These are phyloP conservation scores for Folsomia candida DNA, from an alignment of 2,888 invertebrate genomes.

Conservation along the genomic window DNA sequence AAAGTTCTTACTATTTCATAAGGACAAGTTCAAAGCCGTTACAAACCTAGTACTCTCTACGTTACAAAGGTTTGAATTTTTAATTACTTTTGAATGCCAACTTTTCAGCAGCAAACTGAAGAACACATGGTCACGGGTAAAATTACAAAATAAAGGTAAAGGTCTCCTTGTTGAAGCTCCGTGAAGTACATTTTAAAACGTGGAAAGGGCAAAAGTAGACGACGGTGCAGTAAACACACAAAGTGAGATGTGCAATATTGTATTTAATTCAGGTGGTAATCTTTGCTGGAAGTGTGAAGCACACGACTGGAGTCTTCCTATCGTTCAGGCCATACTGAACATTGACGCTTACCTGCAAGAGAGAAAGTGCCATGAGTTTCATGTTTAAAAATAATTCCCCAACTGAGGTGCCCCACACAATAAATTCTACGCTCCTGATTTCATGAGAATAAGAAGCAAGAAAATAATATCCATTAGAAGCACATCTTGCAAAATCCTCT, in stretches of 20 bases:
- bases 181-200: too few relatives aligned
- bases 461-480: neutral
- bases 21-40: too few relatives aligned
- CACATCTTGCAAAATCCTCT: neutral
- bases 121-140: too few relatives aligned
- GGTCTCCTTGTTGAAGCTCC: too few relatives aligned
- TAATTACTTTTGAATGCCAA: too few relatives aligned
- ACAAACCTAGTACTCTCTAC: too few relatives aligned
- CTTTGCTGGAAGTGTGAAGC: conserved; percentile 50
- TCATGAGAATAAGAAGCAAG: neutral
- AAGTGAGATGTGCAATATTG: neutral
- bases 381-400: neutral
- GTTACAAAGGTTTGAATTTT: too few relatives aligned
- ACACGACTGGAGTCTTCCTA: conserved; percentile 47
- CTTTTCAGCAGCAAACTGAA: too few relatives aligned
- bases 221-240: neutral
- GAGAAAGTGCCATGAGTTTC: conserved; percentile 10
- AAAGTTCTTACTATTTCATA: too few relatives aligned
- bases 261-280: conserved; percentile 34
- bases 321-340: conserved; percentile 51
- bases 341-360: conserved; percentile 48
- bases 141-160: too few relatives aligned
- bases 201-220: conserved; percentile 4
- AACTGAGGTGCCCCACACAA: neutral
- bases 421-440: neutral